These are phyloP conservation scores for Bolborhynchus lineola DNA, from an alignment of 2,113 vertebrate species.

Conservation along the genomic window DNA sequence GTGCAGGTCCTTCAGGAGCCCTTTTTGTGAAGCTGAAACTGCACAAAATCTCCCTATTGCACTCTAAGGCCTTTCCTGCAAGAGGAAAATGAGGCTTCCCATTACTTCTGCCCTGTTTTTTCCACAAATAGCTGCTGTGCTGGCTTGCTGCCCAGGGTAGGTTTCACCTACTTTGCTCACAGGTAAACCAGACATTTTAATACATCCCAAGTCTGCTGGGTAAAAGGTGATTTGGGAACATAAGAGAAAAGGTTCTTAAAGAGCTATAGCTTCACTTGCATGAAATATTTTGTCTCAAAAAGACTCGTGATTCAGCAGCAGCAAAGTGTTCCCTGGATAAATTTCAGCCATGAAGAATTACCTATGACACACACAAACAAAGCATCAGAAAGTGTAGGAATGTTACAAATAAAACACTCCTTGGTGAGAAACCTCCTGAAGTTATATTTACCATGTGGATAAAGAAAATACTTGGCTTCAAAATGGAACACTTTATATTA, in stretches of 20 bases:
- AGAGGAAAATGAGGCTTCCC: background rate
- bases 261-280: background rate
- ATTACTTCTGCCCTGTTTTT: background rate
- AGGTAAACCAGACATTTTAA: background rate
- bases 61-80: background rate
- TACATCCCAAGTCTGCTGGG: accelerated
- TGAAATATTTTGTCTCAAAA: background rate
- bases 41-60: background rate
- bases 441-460: background rate
- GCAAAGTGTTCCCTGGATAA: background rate
- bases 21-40: background rate
- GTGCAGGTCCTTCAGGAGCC: background rate
- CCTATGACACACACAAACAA: background rate
- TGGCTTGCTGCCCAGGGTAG: background rate
- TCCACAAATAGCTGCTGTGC: background rate
- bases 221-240: background rate
- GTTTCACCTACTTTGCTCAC: background rate
- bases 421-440: background rate
- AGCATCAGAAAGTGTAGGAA: background rate
- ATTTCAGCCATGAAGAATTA: background rate
- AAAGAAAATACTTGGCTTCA: background rate
- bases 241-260: background rate
- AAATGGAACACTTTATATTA: background rate
- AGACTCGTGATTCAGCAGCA: background rate
- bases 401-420: background rate